Evolutionary conservation across 2,888 invertebrate species (phyloP), one percentile per base, ranked within the genome.

Genomic region (Agelastica alni): DNA sequence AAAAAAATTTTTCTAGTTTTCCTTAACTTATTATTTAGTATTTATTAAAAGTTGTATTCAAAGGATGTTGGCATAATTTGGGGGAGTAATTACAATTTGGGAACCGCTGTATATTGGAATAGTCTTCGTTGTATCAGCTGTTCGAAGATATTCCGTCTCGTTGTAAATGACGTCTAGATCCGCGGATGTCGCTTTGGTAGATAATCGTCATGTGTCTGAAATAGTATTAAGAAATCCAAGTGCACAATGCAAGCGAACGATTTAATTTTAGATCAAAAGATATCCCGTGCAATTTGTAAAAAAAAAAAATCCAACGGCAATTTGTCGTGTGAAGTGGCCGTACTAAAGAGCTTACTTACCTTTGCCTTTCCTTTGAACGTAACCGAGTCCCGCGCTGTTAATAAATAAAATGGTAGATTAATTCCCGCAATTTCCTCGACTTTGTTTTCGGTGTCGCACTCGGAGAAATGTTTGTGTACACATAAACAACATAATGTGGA

Each of bases 401-500:
- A 60, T 60, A 60, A 57, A 60, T 58, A 60, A 53, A 57, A 52
- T 53, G 51, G 14, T 58, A 60, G 64, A 61, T 64, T 61, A 62
- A 58, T 60, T 53, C 60, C 48, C 37, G 54, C 58, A 58, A 61
- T 61, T 64, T 64, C 61, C 64, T 61, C 47, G 51, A 58, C 60
- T 64, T 63, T 59, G 59, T 59, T 55, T 57, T 46, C 52, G 46
- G 44, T 55, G 55, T 49, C 58, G 52, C 58, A 32, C 51, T 53
- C 44, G 53, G 32, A 53, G 46, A 49, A 48, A 49, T 36, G 17
- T 18, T 22, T 34, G 51, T 51, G 22, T 26, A n/a, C 43, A 26
- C 34, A 51, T 36, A 22, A 20, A 34, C n/a, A n/a, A n/a, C n/a
- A n/a, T n/a, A n/a, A n/a, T n/a, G n/a, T n/a, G n/a, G n/a, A 17